Evolutionary conservation across 2,797 vertebrate species (phyloP), one percentile per base, ranked within the genome.

Genomic region (Threskiornis aethiopicus): DNA sequence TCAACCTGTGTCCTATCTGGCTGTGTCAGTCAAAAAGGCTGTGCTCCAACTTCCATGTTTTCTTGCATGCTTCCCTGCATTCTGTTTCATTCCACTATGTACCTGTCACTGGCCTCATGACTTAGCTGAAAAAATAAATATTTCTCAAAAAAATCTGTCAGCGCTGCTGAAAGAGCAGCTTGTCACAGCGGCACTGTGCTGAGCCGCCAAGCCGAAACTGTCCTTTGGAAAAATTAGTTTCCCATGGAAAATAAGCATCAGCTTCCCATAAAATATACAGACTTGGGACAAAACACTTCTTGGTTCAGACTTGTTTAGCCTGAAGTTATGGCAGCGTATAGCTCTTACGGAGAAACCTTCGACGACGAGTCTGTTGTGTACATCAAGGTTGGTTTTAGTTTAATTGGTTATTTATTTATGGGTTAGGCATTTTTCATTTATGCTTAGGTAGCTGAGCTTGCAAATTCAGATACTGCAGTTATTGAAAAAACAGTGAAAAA

Each of bases 231-330:
- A 97, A 96, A 88, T 88, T 37, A 76, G 62, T 76, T 97, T 97
- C 90, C 92, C 89, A 84, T 90, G 97, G 94, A 96, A 97, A 96
- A 96, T 84, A 96, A 96, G 79, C 90, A 96, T 79, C 84, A 79
- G 35, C 76, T 94, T 96, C 92, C 92, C 72, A 47, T 78, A 92
- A 97, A 97, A 95, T 94, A 96, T 66, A 97, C 84, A 89, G 69
- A 81, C 73, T 16, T 61, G 71, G 76, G 95, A 89, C 92, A 96
- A 97, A 96, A 90, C 37, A n/a, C 54, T 97, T 87, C 71, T 96
- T 90, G 84, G 62, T 95, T 96, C 89, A 95, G 87, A 79, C 65
- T 91, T 93, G 87, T 95, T 97, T 96, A 96, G 89, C 97, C 94
- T 96, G 82, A 93, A 84, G 92, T 92, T 93, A 91, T 52, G 89